Evolutionary conservation across 2,888 invertebrate genomes (phyloP).

Genomic region (Acronicta alni): DNA sequence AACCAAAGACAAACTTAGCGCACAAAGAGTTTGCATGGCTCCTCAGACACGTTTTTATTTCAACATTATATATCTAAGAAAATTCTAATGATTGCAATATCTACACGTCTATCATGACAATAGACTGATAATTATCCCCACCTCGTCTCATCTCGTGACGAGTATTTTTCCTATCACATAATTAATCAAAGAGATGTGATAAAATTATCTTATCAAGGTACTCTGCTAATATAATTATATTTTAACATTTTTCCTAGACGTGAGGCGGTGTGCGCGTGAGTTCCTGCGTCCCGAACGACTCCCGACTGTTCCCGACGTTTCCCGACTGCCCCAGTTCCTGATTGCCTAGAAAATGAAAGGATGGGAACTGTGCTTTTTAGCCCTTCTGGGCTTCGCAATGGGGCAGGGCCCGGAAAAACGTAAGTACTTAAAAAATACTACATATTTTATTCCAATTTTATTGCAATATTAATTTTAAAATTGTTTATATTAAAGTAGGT

Average conservation of each 20-base stretch:
- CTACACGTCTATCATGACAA: conserved; percentile 11
- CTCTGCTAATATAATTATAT: conserved; percentile 62
- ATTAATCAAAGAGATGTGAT: conserved; percentile 77
- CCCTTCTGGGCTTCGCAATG: conserved; percentile 46
- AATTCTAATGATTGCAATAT: conserved; percentile 5
- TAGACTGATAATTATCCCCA: conserved; percentile 38
- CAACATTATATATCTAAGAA: no score
- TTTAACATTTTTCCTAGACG: conserved; percentile 74
- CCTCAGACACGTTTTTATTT: no score
- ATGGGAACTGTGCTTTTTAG: conserved; percentile 52
- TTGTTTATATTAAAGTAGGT: no score
- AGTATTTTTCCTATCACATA: conserved; percentile 83
- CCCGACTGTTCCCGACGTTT: conserved; percentile 44
- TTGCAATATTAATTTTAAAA: no score
- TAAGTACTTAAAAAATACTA: conserved; percentile 40
- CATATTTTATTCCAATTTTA: neutral
- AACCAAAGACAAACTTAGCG: no score
- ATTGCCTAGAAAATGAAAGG: conserved; percentile 46
- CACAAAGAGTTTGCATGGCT: no score
- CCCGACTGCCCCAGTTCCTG: conserved; percentile 44
- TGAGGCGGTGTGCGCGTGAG: conserved; percentile 66
- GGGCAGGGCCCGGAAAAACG: conserved; percentile 61
- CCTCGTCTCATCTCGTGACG: conserved; percentile 79
- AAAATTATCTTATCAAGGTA: conserved; percentile 77
- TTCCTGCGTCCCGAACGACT: conserved; percentile 44